A percentile compares a stretch with the other conserved stretches of the same genome.
These are phyloP conservation scores for Daboia siamensis DNA, from an alignment of 2,113 vertebrate species.

Conservation along the genomic window DNA sequence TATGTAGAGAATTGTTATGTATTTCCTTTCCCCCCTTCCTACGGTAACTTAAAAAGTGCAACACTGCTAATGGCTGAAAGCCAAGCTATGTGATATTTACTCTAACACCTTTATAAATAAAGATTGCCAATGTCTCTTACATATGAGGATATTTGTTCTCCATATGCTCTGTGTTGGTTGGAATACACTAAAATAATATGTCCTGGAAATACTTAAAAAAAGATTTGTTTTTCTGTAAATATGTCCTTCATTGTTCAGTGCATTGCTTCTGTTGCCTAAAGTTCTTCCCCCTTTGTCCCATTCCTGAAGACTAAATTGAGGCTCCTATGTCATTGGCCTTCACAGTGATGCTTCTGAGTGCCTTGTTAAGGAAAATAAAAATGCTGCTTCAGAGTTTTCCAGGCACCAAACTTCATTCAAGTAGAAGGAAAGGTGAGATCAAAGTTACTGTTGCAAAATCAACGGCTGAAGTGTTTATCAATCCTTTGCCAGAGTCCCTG, in stretches of 20 bases:
- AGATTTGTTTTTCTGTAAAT: conserved; percentile 1
- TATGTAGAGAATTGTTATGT: neutral
- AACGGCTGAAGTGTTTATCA: neutral
- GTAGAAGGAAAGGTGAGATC: neutral
- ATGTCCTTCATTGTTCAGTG: neutral
- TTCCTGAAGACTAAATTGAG: conserved; percentile 1
- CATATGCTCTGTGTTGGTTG: conserved; percentile 26
- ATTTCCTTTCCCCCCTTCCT: neutral
- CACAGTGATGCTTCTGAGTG: neutral
- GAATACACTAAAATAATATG: conserved; percentile 30
- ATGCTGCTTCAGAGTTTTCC: neutral
- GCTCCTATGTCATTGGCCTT: conserved; percentile 29
- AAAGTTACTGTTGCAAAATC: neutral
- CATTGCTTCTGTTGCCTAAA: conserved; percentile 36
- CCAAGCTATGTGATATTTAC: neutral
- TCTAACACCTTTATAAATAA: conserved; percentile 33
- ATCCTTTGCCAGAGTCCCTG: conserved; percentile 34
- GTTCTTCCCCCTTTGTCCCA: neutral
- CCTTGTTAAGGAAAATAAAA: neutral
- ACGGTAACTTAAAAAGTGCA: conserved; percentile 46
- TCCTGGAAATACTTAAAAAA: conserved; percentile 35
- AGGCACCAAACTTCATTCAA: neutral
- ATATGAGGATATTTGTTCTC: conserved; percentile 2
- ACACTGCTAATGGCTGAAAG: neutral
- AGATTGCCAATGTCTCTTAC: conserved; percentile 21